These are phyloP conservation scores for Drosophila seguyi DNA, from an alignment of 1,140 invertebrate species.

Conservation along the genomic window DNA sequence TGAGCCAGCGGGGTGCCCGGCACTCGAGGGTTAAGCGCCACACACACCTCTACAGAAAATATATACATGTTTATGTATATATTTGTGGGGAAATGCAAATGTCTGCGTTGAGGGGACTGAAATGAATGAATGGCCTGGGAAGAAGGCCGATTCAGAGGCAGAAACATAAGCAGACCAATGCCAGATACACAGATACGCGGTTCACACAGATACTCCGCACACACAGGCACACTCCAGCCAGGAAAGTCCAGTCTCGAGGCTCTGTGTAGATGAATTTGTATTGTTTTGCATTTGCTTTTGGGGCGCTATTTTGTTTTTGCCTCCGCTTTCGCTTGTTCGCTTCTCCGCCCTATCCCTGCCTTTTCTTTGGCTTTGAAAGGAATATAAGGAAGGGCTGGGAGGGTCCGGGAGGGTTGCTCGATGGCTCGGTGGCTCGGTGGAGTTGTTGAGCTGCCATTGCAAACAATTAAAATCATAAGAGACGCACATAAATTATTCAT, in stretches of 20 bases:
- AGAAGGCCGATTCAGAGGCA: slow-evolving; percentile 38
- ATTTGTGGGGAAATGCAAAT: slow-evolving; percentile 69
- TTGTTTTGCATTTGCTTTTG: slow-evolving; percentile 83
- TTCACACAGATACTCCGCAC: slow-evolving; percentile 42
- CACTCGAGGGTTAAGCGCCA: slow-evolving; percentile 64
- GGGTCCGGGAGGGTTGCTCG: slow-evolving; percentile 8
- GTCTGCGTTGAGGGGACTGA: slow-evolving; percentile 51
- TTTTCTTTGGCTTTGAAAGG: slow-evolving; percentile 41
- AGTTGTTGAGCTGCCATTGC: slow-evolving; percentile 84
- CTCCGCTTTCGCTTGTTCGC: slow-evolving; percentile 60
- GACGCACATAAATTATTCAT: slow-evolving; percentile 85
- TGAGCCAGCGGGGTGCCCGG: slow-evolving; percentile 52
- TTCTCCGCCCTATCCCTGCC: not conserved
- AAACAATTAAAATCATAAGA: slow-evolving; percentile 85
- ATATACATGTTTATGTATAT: slow-evolving; percentile 7
- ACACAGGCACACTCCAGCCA: slow-evolving; percentile 7
- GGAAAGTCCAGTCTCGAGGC: slow-evolving; percentile 35
- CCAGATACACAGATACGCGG: slow-evolving; percentile 19
- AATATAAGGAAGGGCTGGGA: slow-evolving; percentile 6
- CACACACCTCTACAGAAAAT: slow-evolving; percentile 43
- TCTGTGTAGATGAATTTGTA: slow-evolving; percentile 79
- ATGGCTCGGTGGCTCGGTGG: slow-evolving; percentile 45
- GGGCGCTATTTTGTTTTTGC: slow-evolving; percentile 80
- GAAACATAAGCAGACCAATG: slow-evolving; percentile 6
- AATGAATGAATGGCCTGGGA: slow-evolving; percentile 38